A percentile compares a stretch with the other conserved stretches of the same genome.
phyloP scores from a whole-genome alignment of 1,140 invertebrate genomes.

The Protaetia brevitarsis region DNA sequence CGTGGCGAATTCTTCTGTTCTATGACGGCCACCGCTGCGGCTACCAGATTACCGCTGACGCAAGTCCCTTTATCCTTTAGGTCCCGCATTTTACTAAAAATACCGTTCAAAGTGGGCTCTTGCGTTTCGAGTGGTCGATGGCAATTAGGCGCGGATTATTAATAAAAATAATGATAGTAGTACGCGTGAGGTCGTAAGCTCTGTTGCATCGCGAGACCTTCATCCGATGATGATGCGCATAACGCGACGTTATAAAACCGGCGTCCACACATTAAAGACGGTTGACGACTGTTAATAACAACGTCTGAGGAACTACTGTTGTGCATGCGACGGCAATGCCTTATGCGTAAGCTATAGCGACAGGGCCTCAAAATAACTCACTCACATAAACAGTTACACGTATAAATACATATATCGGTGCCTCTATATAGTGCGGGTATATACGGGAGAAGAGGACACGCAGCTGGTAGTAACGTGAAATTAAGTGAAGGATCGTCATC shows the following conservation, averaged over 20 bases:
- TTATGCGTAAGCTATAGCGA: constrained; percentile 32
- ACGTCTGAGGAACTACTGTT: constrained; percentile 24
- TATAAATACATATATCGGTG: constrained; percentile 26
- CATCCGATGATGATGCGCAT: too few species aligned
- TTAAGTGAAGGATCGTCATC: not conserved
- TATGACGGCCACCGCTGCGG: not conserved
- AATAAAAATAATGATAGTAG: too few species aligned
- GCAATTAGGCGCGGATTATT: too few species aligned
- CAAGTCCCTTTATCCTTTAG: not conserved
- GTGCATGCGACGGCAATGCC: constrained; percentile 26
- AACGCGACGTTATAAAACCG: not conserved
- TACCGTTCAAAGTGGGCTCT: not conserved
- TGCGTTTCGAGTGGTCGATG: too few species aligned
- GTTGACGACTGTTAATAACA: constrained; percentile 26
- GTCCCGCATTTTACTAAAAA: constrained; percentile 1
- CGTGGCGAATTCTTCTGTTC: not conserved
- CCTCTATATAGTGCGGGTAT: constrained; percentile 16
- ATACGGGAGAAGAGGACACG: not conserved
- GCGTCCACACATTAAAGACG: not conserved
- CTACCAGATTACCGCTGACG: not conserved
- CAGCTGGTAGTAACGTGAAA: not conserved
- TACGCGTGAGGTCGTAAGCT: too few species aligned
- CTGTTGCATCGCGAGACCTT: not conserved
- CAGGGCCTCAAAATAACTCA: constrained; percentile 33
- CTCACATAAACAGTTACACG: constrained; percentile 31